Evolutionary conservation across 2,888 invertebrate species (phyloP), one percentile per base, ranked within the genome.

Genomic region (Leucophenga montana): DNA sequence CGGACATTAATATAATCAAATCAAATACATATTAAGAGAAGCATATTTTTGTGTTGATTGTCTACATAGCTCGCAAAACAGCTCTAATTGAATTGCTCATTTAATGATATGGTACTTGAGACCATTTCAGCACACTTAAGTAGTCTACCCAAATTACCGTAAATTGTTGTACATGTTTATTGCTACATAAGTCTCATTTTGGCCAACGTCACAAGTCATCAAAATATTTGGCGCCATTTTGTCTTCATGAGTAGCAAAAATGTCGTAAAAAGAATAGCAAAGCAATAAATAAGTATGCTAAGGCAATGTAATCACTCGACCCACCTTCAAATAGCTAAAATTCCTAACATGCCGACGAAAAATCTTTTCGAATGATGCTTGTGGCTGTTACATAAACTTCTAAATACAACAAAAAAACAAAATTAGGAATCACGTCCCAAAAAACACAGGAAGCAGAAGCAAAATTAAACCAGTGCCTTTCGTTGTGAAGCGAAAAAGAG

Each of bases 141-240:
- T 8, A 39, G 39, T 11, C 39, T 5, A 11, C 11, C 1, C 39
- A 8, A 39, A 39, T 11, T 39, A 8, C 39, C 39, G 3, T 11
- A 11, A 39, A 39, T 39, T 27, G 27, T 39, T 27, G 27, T 27
- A 27, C 4, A 27, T 27, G 27, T 27, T 27, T 27, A 27, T 4
- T 27, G 27, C 4, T 27, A 27, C 27, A 27, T 4, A 27, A 39
- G 9, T 11, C 5, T 8, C 11, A 39, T 39, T 39, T 18, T 53
- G 9, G 18, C 20, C 18, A 53, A 53, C 18, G 16, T 8, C 53
- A 53, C 16, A 53, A 18, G 18, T 53, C 16, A 53, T 8, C 16
- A 20, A 53, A 33, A 31, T 31, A 31, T 57, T 57, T 57, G 57
- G 57, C 57, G 57, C 57, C 57, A 57, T 27, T 57, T 57, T n/a